phyloP scores from a whole-genome alignment of 2,888 invertebrate genomes.

The Polylopha cassiicola region DNA sequence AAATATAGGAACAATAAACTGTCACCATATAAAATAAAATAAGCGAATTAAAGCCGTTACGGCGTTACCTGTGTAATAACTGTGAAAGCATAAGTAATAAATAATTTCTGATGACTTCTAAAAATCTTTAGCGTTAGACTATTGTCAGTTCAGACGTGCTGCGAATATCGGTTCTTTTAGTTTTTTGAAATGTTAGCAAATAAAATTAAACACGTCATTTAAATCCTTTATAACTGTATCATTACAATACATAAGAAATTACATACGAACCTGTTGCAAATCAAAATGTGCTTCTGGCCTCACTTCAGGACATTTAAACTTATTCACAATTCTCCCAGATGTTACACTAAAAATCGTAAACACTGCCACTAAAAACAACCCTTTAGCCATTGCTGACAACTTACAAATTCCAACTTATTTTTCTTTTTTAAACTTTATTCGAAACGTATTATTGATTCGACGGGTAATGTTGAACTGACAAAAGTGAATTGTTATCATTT shows the following conservation, averaged over 20 bases:
- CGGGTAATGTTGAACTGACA: conserved; percentile 58
- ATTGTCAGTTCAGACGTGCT: too few relatives aligned
- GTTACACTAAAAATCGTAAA: conserved; percentile 33
- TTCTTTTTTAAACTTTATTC: conserved; percentile 2
- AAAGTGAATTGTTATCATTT: conserved; percentile 70
- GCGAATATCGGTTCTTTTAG: too few relatives aligned
- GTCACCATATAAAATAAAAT: too few relatives aligned
- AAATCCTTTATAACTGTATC: not conserved
- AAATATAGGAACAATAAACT: too few relatives aligned
- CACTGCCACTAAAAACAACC: conserved; percentile 32
- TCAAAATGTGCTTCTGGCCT: conserved; percentile 88
- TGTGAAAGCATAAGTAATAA: too few relatives aligned
- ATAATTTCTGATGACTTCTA: too few relatives aligned
- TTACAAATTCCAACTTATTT: not conserved
- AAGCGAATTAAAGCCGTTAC: too few relatives aligned
- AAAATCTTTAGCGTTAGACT: too few relatives aligned
- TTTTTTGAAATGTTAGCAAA: too few relatives aligned
- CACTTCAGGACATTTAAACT: conserved; percentile 86
- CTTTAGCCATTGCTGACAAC: conserved; percentile 32
- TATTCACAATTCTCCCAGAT: conserved; percentile 69
- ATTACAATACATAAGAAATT: not conserved
- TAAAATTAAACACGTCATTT: too few relatives aligned
- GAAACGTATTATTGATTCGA: conserved; percentile 51
- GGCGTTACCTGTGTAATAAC: too few relatives aligned
- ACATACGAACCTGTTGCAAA: conserved; percentile 79